Evolutionary conservation across 2,113 vertebrate genomes (phyloP).

Genomic region (human): DNA sequence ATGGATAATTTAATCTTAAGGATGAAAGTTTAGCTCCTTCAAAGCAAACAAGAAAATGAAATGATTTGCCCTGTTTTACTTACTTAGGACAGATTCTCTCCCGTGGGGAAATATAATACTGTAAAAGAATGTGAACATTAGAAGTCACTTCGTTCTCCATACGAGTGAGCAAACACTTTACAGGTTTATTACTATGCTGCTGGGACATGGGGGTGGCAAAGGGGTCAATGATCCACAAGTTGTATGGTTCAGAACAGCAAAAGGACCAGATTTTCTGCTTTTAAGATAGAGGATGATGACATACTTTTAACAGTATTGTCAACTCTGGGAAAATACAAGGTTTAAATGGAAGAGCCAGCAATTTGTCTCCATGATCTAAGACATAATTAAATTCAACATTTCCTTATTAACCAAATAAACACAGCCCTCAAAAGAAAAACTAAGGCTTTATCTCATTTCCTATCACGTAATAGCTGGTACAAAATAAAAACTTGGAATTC

Average conservation of each 20-base stretch:
- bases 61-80: constrained; percentile 34
- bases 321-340: constrained; percentile 49
- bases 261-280: constrained; percentile 47
- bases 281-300: constrained; percentile 43
- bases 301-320: constrained; percentile 33
- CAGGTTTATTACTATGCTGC: constrained; percentile 21
- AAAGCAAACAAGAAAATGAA: constrained; percentile 50
- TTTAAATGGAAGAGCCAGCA: constrained; percentile 45
- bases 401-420: constrained; percentile 55
- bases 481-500: constrained; percentile 30
- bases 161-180: constrained; percentile 3
- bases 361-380: constrained; percentile 40
- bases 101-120: not conserved
- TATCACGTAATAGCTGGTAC: not conserved
- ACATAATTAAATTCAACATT: constrained; percentile 14
- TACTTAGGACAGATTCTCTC: constrained; percentile 19
- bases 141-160: not conserved
- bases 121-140: not conserved
- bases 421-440: constrained; percentile 6
- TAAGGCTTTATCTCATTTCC: constrained; percentile 6
- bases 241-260: constrained; percentile 51
- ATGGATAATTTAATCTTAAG: constrained; percentile 28
- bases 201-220: not conserved
- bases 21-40: constrained; percentile 24
- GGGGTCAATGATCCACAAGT: constrained; percentile 47